phyloP scores from a whole-genome alignment of 2,888 invertebrate species.

The Clusia tigrina region DNA sequence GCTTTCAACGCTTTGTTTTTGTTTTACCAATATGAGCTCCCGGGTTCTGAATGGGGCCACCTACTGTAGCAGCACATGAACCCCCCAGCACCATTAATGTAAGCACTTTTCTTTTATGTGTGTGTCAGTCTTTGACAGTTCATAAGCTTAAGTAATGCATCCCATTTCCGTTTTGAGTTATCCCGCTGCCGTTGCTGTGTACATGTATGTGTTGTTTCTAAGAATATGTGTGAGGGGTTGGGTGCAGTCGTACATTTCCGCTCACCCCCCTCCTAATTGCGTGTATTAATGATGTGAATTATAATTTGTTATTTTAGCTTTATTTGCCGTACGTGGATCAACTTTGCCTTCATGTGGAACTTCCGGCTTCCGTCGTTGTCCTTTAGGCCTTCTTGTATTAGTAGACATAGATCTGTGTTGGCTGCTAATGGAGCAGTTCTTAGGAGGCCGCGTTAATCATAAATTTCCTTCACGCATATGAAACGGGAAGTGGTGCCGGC shows the following conservation, averaged over 20 bases:
- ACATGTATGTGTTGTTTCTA: slow-evolving; percentile 5
- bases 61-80: neutral
- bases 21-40: slow-evolving; percentile 9
- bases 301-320: slow-evolving; percentile 29
- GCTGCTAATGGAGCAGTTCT: slow-evolving; percentile 1
- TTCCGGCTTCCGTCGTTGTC: too few species aligned
- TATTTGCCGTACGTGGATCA: neutral
- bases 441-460: slow-evolving; percentile 12
- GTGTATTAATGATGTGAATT: slow-evolving; percentile 26
- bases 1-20: slow-evolving; percentile 2
- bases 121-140: slow-evolving; percentile 1
- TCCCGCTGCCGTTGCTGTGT: neutral
- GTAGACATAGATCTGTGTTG: too few species aligned
- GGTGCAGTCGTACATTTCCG: too few species aligned
- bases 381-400: too few species aligned
- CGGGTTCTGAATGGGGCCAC: neutral
- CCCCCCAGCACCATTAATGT: neutral
- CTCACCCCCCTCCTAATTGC: slow-evolving; percentile 14
- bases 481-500: too few species aligned
- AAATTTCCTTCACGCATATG: slow-evolving; percentile 17
- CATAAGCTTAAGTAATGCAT: neutral
- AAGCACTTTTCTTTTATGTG: neutral
- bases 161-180: neutral
- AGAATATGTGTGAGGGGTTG: too few species aligned
- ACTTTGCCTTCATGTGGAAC: neutral